Base-by-base conservation (phyloP, 2,888 invertebrate species). In the Sinotaia quadrata region DNA sequence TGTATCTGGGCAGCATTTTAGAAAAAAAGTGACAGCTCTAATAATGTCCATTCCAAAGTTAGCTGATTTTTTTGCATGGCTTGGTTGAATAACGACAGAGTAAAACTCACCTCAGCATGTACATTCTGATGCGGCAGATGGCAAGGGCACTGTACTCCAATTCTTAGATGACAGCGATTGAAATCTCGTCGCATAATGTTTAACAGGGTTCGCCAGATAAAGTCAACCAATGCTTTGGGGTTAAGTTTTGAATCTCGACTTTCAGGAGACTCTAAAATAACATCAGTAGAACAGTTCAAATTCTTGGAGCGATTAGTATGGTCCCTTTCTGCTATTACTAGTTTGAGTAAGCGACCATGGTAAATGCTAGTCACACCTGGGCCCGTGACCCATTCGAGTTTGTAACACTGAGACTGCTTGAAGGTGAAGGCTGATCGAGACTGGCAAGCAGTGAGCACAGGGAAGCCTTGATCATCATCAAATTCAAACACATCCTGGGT, bases 91-190 rank as follows among this genome's bases (percentile, higher is more conserved):
- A n/a, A n/a, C n/a, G n/a, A n/a, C n/a, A n/a, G n/a, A n/a, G n/a
- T n/a, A n/a, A n/a, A n/a, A n/a, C 62, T 49, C 63, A 73, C 75
- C 73, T 70, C 70, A 4, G 60, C 57, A 29, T 68, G 8, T 21
- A 67, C 68, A 33, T 65, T 67, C 49, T 78, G 75, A 54, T 78
- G 78, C 0, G 75, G 72, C 15, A 56, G 67, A 18, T 66, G 54
- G 44, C 69, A 75, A 1, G 76, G 78, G 49, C 78, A 78, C 60
- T 61, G 65, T 4, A 75, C 71, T 4, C 76, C 76, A 31, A 78
- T 69, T 15, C 71, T 72, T 49, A 67, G 73, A 4, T 71, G 49
- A 54, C 78, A 78, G 34, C 71, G 73, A 24, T 65, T 54, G 47
- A 77, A 78, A 41, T 78, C 75, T 21, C 73, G 57, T 24, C 70